Conservation (phyloP, 2,113 vertebrate species). For the Stegostoma tigrinum region DNA sequence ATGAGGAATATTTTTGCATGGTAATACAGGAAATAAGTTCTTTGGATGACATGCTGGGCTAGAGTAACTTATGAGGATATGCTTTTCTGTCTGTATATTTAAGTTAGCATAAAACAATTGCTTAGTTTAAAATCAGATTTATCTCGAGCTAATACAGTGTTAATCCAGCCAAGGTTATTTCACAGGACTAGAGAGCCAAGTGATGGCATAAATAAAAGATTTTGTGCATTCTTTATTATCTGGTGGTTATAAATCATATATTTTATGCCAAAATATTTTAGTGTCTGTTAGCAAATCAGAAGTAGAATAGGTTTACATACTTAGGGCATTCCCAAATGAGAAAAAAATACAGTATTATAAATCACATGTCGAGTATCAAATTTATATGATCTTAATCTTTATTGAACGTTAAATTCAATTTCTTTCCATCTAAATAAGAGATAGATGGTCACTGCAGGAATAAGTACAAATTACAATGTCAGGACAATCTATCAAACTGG, state of each 20-base stretch:
- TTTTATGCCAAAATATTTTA: not conserved
- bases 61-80: not conserved
- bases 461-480: conserved; percentile 22
- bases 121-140: not conserved
- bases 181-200: not conserved
- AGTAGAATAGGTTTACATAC: not conserved
- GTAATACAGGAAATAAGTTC: not conserved
- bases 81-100: not conserved
- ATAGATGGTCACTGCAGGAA: not conserved
- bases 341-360: conserved; percentile 18
- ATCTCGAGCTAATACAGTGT: not conserved
- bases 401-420: not conserved
- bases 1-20: too few relatives aligned
- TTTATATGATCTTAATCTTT: conserved; percentile 20
- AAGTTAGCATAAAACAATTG: not conserved
- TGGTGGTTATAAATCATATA: not conserved
- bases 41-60: not conserved
- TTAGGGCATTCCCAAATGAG: conserved; percentile 13
- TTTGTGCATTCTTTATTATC: not conserved
- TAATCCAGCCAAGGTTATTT: not conserved
- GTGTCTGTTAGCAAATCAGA: not conserved
- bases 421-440: not conserved
- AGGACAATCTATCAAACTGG: conserved; percentile 17
- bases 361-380: not conserved
- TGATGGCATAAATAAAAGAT: not conserved